Base-by-base conservation (phyloP, 2,888 invertebrate genomes). In the Sericinus montela region DNA sequence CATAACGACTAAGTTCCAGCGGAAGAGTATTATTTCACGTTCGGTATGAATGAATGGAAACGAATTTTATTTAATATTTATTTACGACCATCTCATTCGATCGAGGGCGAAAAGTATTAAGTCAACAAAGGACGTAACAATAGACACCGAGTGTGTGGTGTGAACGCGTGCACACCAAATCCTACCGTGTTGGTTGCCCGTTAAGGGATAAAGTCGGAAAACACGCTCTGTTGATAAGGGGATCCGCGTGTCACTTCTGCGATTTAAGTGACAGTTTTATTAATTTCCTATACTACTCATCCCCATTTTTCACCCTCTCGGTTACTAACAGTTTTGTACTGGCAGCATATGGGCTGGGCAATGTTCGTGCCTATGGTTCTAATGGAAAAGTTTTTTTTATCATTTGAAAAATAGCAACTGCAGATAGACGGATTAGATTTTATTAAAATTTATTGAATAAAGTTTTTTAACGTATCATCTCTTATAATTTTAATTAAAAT, bases 261-360 rank as follows among this genome's bases (percentile, higher is more conserved):
- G 75, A 87, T 90, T 91, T 90, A 91, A 92, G 91, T 92, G 92
- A 92, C 93, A 92, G 91, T 91, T 92, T 92, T 93, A 93, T 93
- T 93, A 93, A 93, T 93, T 93, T 92, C 90, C 89, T 90, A 78
- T 79, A 80, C 75, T 69, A 70, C 75, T 82, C 80, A 77, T 83
- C 80, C 80, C 77, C 68, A 70, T 78, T 80, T 80, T 77, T 75
- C 82, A 83, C 85, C 85, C 69, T 69, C 67, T 72, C 72, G 63
- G 72, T 72, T 72, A 72, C 69, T 70, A 72, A 89, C 90, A 85
- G 79, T 80, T 65, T 63, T 71, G 70, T 72, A 70, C 65, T 67
- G 75, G 73, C 67, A 72, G 69, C 85, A 83, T 83, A 82, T 86
- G 83, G 80, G 75, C 62, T 63, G 66, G 65, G 68, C 67, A 72